Percentiles rank a stretch among this genome's conserved stretches.
Conservation (phyloP, 1,140 invertebrate species). For the Drosophila lacertosa region DNA sequence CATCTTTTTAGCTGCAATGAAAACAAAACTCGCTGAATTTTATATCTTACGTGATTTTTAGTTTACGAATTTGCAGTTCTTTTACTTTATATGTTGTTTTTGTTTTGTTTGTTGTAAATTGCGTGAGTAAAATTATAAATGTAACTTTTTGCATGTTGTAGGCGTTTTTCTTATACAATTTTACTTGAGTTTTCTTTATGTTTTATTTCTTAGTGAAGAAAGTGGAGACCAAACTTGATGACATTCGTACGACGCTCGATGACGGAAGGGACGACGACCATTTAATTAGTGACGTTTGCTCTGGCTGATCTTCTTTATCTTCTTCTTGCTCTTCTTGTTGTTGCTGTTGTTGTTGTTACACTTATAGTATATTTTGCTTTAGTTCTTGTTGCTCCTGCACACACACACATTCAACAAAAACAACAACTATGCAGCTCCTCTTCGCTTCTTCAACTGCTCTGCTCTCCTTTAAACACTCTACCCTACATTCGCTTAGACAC, state of each 20-base stretch:
- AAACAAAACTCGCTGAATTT: constrained; percentile 18
- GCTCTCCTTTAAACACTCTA: not conserved
- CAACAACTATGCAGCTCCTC: constrained; percentile 21
- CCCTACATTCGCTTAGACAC: not conserved
- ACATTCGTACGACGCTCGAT: constrained; percentile 65
- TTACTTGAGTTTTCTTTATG: constrained; percentile 30
- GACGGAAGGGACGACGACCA: constrained; percentile 74
- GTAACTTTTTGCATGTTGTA: constrained; percentile 21
- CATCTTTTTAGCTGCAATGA: constrained; percentile 31
- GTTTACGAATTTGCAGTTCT: constrained; percentile 29
- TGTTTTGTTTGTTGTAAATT: constrained; percentile 27
- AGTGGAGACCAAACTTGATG: constrained; percentile 69
- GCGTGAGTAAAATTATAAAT: constrained; percentile 48
- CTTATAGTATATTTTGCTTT: constrained; percentile 75
- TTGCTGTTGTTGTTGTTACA: constrained; percentile 53
- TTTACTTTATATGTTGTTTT: constrained; percentile 2
- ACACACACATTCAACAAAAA: constrained; percentile 56
- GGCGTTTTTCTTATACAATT: constrained; percentile 35
- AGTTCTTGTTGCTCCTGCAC: constrained; percentile 58
- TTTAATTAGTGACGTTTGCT: constrained; percentile 25
- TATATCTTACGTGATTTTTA: constrained; percentile 23
- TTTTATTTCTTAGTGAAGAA: constrained; percentile 75
- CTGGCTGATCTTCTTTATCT: constrained; percentile 10
- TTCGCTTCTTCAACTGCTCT: not conserved
- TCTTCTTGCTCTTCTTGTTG: not conserved